These are phyloP conservation scores for Acrocyrtus sp. DNA, from an alignment of 2,888 invertebrate species.

Conservation along the genomic window DNA sequence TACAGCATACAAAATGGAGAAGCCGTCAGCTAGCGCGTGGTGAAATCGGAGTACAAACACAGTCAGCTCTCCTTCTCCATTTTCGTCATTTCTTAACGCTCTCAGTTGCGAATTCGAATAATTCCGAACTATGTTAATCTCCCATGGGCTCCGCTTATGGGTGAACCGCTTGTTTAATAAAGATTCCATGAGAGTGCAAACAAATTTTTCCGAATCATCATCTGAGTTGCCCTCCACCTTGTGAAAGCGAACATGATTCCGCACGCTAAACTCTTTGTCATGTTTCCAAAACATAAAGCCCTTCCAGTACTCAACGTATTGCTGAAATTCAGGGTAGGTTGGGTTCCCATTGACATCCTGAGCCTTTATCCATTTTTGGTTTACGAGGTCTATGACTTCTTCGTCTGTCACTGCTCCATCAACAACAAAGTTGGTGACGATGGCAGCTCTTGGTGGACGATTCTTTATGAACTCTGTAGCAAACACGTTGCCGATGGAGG, in stretches of 20 bases:
- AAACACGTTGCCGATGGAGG: slow-evolving; percentile 12
- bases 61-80: too few relatives aligned
- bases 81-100: not conserved
- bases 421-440: slow-evolving; percentile 12
- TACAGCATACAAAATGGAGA: slow-evolving; percentile 8
- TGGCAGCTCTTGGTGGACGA: slow-evolving; percentile 13
- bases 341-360: not conserved
- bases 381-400: not conserved
- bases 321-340: slow-evolving; percentile 21
- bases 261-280: slow-evolving; percentile 16
- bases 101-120: slow-evolving; percentile 8
- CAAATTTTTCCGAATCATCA: not conserved
- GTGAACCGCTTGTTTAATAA: slow-evolving; percentile 12
- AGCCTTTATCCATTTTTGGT: not conserved
- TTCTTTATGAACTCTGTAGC: slow-evolving; percentile 8
- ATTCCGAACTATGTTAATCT: slow-evolving; percentile 35
- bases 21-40: slow-evolving; percentile 24
- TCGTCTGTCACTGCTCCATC: not conserved
- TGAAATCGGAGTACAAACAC: slow-evolving; percentile 15
- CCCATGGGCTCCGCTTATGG: slow-evolving; percentile 31
- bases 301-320: slow-evolving; percentile 23
- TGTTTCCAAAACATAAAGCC: slow-evolving; percentile 36
- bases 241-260: slow-evolving; percentile 24
- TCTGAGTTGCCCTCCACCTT: not conserved
- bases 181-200: slow-evolving; percentile 2